Evolutionary conservation across 2,888 invertebrate species (phyloP), one percentile per base, ranked within the genome.

Genomic region (Polydrusus tereticollis): DNA sequence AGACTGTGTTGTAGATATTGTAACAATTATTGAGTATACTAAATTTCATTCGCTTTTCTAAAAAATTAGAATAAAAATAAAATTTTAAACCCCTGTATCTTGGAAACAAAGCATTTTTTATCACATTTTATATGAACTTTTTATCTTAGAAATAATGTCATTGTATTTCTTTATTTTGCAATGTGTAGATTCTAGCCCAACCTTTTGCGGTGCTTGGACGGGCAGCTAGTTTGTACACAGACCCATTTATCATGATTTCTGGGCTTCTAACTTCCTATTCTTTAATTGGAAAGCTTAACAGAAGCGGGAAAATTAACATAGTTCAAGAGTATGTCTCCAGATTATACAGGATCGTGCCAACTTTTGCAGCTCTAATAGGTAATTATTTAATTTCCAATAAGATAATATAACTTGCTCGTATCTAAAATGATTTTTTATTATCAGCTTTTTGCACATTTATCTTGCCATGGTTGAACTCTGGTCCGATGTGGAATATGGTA

Each of bases 231-330:
- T 85, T 92, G 5, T 92, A 92, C 78, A 92, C 92, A 0, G 92
- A 92, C 85, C 91, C 91, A 0, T 92, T 92, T 81, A 88, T 92
- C 63, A 89, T 92, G 87, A 87, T 92, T 62, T 92, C 92, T 55
- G 92, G 91, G 20, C 88, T 91, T 76, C 80, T 92, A 59, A 91
- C 92, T 0, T 86, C 91, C 0, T 90, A 91, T 79, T 88, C 90
- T 0, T 85, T 91, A 18, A 84, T 91, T 64, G 90, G 89, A 7
- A 87, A 88, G 73, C 84, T 91, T 23, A 85, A 88, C 57, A 88
- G 82, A 74, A 86, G 85, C 38, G 87, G 89, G 59, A 86, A 85
- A 63, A 86, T 91, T 47, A 86, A 89, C 65, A 82, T 92, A 8
- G 83, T 85, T 38, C 87, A 88, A 76, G 92, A 92, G 83, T 91